Base-by-base conservation (phyloP, 2,888 invertebrate genomes). In the Tribolium freemani region DNA sequence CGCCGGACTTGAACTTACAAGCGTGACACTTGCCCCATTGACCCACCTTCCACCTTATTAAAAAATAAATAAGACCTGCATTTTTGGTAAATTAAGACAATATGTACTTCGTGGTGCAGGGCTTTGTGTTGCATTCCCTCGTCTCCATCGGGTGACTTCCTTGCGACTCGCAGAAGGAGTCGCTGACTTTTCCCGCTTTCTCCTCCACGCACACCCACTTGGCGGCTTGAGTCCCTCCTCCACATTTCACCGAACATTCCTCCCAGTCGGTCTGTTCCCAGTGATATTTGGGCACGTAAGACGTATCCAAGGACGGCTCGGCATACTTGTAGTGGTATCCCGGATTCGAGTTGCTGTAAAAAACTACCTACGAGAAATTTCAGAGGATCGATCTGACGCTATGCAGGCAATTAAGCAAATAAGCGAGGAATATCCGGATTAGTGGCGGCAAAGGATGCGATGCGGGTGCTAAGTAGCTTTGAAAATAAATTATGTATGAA, bases 261-360 rank as follows among this genome's bases (percentile, higher is more conserved):
- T 88, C 88, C 90, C 90, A 92, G 71, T 90, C 90, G 26, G 89
- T 86, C 77, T 89, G 88, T 74, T 90, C 88, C 92, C 92, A 93
- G 58, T 87, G 87, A 80, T 91, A 92, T 72, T 88, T 88, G 0
- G 90, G 90, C 16, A 86, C 85, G 56, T 90, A 87, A 38, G 86
- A 87, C 2, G 87, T 86, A 75, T 90, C 90, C 66, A 87, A 84
- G 50, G 88, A 87, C 5, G 90, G 90, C 71, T 90, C 88, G 0
- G 91, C 89, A 83, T 90, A 92, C 78, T 89, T 89, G 83, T 90
- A 91, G 51, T 84, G 85, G 44, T 91, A 86, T 0, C 91, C 91
- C 3, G 90, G 90, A 80, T 91, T 91, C 53, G 86, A 86, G 44
- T 83, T 81, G 63, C 83, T 83, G 74, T 84, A 86, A 75, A 85